Base-by-base conservation (phyloP, 2,113 vertebrate species). In the Sturnus vulgaris region DNA sequence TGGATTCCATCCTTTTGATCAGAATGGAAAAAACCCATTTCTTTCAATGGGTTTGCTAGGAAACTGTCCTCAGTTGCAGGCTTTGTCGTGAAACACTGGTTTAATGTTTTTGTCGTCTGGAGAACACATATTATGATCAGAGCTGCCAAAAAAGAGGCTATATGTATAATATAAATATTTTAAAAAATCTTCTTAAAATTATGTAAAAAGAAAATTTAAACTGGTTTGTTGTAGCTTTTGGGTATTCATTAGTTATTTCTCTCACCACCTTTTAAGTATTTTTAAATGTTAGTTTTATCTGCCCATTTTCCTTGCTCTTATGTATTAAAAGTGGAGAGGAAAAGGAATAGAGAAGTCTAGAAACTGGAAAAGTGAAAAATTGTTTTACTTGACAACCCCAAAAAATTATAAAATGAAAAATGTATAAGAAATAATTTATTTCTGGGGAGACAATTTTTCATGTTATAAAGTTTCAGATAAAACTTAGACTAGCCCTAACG, bases 391-490 rank as follows among this genome's bases (percentile, higher is more conserved):
- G 94, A 93, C 68, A 93, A 84, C 44, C 9, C 11, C 23, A 15
- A 88, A 94, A 92, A 91, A 93, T 46, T 86, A 52, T 91, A 81
- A 88, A 61, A 92, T 93, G 77, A 94, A 94, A 97, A 95, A 95
- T 92, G 77, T 69, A 85, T 56, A 93, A 89, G 88, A 91, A 91
- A 92, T 79, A 46, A 95, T 91, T 93, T 76, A 89, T 94, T 95
- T 84, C 61, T 40, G 35, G 14, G 9, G 71, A 90, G 14, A 86
- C 42, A 92, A 95, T 95, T 96, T 96, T 96, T 97, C 91, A 91
- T 68, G 83, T 84, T 94, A 52, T 46, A 92, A 92, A 93, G 69
- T 93, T 95, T 93, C 19, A 28, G 59, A 59, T 86, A 69, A 94
- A 94, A 95, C 72, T 92, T 94, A 71, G 47, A 11, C 76, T 90